Base-by-base conservation (phyloP, 2,113 vertebrate genomes). In the Brachyistius frenatus region DNA sequence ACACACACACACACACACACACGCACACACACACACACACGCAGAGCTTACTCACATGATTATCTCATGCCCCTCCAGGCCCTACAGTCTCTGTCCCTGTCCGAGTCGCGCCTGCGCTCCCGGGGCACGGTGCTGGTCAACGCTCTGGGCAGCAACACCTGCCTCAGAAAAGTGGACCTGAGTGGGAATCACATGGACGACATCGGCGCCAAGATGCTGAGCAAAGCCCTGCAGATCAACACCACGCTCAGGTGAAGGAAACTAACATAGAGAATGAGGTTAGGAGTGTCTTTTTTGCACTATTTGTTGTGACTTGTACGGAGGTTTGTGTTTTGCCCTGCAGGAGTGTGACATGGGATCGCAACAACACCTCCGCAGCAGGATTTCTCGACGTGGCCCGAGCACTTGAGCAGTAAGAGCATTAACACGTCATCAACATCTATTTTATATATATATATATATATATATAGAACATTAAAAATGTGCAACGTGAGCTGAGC, bases 271-370 rank as follows among this genome's bases (percentile, higher is more conserved):
- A n/a, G 23, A 39, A 8, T 7, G 3, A 31, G 3, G 52, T 41
- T n/a, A 3, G n/a, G 16, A n/a, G 2, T 44, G 2, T 9, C 9
- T 30, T 67, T 79, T 47, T 32, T 52, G 66, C 44, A 52, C 52
- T 35, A 0, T 44, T 72, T 61, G 32, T 55, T 62, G 46, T 53
- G 3, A 57, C n/a, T 30, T 37, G 16, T 44, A 16, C 77, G 54
- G 53, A 55, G 54, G 72, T 77, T 68, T 68, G 49, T 76, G 53
- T 69, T 56, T 71, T 81, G 31, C 76, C 82, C 78, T 53, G 79
- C 90, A 97, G 96, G 93, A 97, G 95, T 76, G 96, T 97, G 85
- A 93, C 95, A 6, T 97, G 96, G 96, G 96, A 97, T 88, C 94
- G 95, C 80, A 97, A 97, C 88, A 95, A 94, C 67, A 96, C 96